These are phyloP conservation scores for Drosophila cardini DNA, from an alignment of 1,140 invertebrate genomes.

Conservation along the genomic window DNA sequence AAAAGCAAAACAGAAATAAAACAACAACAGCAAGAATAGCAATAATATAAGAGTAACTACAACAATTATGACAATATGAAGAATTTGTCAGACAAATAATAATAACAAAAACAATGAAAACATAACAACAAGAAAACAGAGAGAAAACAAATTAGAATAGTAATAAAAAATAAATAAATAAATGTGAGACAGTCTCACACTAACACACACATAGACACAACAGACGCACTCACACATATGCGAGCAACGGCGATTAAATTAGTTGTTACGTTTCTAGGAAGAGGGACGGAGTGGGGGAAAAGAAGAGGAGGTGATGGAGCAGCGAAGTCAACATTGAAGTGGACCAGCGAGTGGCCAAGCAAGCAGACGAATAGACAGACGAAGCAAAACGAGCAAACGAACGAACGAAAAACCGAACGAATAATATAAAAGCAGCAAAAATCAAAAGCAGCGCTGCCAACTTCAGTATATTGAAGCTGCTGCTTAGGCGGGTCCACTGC, in stretches of 20 bases:
- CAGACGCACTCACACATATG: constrained; percentile 21
- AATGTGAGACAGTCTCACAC: constrained; percentile 40
- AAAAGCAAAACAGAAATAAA: constrained; percentile 33
- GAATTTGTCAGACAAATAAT: constrained; percentile 76
- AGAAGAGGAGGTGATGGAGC: constrained; percentile 19
- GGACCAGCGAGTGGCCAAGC: constrained; percentile 70
- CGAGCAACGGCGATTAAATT: constrained; percentile 71
- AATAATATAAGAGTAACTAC: constrained; percentile 33
- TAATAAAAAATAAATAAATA: constrained; percentile 71
- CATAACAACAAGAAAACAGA: constrained; percentile 31
- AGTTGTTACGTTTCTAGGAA: constrained; percentile 44
- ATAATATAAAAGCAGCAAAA: constrained; percentile 41
- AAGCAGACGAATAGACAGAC: constrained; percentile 37
- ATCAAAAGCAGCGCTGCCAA: constrained; percentile 61
- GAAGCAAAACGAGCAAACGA: constrained; percentile 32
- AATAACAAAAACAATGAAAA: constrained; percentile 41
- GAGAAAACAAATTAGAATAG: constrained; percentile 75
- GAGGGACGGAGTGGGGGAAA: neutral
- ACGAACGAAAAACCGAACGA: constrained; percentile 26
- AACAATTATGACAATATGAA: constrained; percentile 57
- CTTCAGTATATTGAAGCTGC: constrained; percentile 62
- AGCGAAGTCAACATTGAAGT: constrained; percentile 63
- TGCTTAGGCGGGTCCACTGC: constrained; percentile 44
- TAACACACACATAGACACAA: constrained; percentile 32
- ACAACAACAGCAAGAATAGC: constrained; percentile 39